Base-by-base conservation (phyloP, 1,140 invertebrate genomes). In the Acromyrmex charruanus region DNA sequence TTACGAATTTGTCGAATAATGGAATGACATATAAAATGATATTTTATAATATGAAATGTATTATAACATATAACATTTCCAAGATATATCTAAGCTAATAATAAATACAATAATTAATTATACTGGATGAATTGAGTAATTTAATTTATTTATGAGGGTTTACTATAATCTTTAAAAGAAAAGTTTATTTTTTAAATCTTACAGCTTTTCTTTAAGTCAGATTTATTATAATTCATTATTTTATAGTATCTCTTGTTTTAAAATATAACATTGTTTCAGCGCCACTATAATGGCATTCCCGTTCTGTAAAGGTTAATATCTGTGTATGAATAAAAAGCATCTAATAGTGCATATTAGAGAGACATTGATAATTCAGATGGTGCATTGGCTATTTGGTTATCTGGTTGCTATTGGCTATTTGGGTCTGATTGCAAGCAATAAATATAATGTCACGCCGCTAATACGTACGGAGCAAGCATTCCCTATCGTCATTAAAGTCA, bases 401-500 rank as follows among this genome's bases (percentile, higher is more conserved):
- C 55, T 75, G 14, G 55, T 31, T 21, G 21, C 21, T 21, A 21
- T 21, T 25, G 31, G 14, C n/a, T 44, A 39, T 59, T 35, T 75
- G 31, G 14, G 12, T 59, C 14, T 59, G 21, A 61, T 77, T 25
- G 35, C 16, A 61, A 25, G 21, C 31, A 18, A 61, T 61, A 77
- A 35, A 77, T 59, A 61, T 39, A 44, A 31, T 72, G 44, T 72
- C 44, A 51, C 35, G 65, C 21, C 21, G 14, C 25, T 72, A 58
- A 75, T 58, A 59, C 3, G 28, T 58, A 14, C 16, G 72, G 53
- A 21, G 18, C 10, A 14, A 14, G n/a, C 31, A 72, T 72, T 69
- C 66, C 28, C n/a, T 55, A 21, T 35, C 25, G 53, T 74, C 25
- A 58, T 74, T 74, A 74, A 58, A 74, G 53, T 74, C 53, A 35